These are phyloP conservation scores for Tautogolabrus adspersus DNA, from an alignment of 2,113 vertebrate genomes.

Conservation along the genomic window DNA sequence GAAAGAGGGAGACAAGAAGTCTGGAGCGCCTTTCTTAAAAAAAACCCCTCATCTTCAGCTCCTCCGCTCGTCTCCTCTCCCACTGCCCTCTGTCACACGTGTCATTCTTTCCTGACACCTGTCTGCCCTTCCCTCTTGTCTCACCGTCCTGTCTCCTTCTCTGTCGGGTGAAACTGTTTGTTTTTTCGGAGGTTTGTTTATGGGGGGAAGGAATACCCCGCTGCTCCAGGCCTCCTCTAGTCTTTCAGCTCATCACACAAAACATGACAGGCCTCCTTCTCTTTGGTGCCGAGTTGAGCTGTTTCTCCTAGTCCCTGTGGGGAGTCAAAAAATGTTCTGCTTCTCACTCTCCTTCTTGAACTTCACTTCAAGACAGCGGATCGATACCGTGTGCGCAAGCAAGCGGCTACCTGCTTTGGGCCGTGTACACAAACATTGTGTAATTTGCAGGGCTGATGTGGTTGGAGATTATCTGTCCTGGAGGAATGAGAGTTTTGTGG, in stretches of 20 bases:
- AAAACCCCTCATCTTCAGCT: conserved; percentile 51
- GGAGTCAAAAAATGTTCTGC: conserved; percentile 73
- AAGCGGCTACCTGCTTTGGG: conserved; percentile 69
- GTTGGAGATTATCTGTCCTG: conserved; percentile 61
- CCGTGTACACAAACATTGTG: conserved; percentile 68
- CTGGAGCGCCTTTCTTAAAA: conserved; percentile 53
- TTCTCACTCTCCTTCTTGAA: conserved; percentile 75
- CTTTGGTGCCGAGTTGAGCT: conserved; percentile 81
- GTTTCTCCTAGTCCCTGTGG: conserved; percentile 71
- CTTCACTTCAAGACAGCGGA: conserved; percentile 77
- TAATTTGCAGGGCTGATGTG: conserved; percentile 56
- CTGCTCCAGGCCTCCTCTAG: conserved; percentile 72
- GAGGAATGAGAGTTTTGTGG: conserved; percentile 56
- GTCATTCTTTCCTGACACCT: conserved; percentile 77
- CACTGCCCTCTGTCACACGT: conserved; percentile 71
- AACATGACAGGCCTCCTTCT: conserved; percentile 85
- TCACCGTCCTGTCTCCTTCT: conserved; percentile 73
- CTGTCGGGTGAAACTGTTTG: conserved; percentile 77
- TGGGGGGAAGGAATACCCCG: conserved; percentile 76
- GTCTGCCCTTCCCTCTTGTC: conserved; percentile 72
- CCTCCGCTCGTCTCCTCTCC: conserved; percentile 49
- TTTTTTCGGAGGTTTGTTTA: conserved; percentile 79
- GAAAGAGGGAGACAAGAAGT: conserved; percentile 40
- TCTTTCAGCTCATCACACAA: conserved; percentile 83
- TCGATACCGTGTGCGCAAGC: conserved; percentile 74